These are phyloP conservation scores for Brienomyrus longianalis DNA, from an alignment of 2,113 vertebrate species.

Conservation along the genomic window DNA sequence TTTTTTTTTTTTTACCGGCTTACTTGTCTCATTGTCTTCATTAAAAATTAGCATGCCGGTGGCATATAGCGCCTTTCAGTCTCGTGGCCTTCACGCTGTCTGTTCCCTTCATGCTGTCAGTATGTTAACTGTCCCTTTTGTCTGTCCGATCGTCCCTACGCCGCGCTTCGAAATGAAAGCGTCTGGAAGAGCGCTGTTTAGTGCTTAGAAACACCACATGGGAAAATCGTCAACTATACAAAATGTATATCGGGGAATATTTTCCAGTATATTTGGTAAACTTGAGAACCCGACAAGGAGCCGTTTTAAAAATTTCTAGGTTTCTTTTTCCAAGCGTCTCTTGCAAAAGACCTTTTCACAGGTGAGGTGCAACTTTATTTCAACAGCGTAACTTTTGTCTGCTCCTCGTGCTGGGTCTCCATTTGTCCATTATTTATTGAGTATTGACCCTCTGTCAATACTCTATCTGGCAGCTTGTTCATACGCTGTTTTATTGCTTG, in stretches of 20 bases:
- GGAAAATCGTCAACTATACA: not conserved
- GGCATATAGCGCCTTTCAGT: conserved; percentile 4
- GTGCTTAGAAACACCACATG: not conserved
- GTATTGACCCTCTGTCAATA: not conserved
- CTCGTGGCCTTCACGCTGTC: not conserved
- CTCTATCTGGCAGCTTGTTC: not conserved
- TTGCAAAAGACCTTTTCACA: not conserved
- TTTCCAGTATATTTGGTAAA: not conserved
- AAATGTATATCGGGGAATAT: not conserved
- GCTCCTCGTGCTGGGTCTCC: not conserved
- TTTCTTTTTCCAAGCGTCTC: not conserved
- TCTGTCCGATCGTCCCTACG: not conserved
- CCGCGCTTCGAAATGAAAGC: not conserved
- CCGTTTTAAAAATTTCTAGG: not conserved
- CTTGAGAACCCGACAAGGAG: not conserved
- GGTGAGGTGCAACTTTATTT: not conserved
- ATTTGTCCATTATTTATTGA: not conserved
- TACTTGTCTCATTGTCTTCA: not conserved
- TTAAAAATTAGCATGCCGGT: conserved; percentile 4
- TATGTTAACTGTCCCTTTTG: not conserved
- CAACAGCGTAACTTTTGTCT: not conserved
- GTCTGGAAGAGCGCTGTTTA: not conserved
- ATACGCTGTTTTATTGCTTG: conserved; percentile 1
- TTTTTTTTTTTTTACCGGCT: not conserved
- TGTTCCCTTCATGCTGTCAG: not conserved